A percentile compares a stretch with the other conserved stretches of the same genome.
Evolutionary conservation across 2,113 vertebrate species (phyloP).

Genomic region (Phrynosoma platyrhinos): DNA sequence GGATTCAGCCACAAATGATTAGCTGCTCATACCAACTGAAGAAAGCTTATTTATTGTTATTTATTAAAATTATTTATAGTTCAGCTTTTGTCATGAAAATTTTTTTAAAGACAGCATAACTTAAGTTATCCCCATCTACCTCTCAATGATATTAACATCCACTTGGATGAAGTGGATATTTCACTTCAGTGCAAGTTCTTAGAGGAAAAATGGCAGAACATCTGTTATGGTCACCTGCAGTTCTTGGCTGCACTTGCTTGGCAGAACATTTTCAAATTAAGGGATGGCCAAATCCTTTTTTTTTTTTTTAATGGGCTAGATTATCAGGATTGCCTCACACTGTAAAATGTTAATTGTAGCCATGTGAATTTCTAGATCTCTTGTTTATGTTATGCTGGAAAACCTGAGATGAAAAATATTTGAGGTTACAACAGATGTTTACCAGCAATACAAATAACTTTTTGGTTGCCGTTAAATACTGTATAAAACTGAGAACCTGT

Average conservation of each 20-base stretch:
- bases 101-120: neutral
- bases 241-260: neutral
- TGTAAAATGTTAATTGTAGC: conserved; percentile 7
- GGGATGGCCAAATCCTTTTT: neutral
- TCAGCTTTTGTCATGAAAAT: neutral
- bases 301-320: neutral
- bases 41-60: neutral
- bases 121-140: neutral
- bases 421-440: neutral
- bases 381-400: neutral
- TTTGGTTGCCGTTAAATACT: neutral
- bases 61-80: neutral
- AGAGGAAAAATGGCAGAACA: neutral
- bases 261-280: conserved; percentile 13
- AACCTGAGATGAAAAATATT: conserved; percentile 1
- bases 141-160: neutral
- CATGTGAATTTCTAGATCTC: neutral
- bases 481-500: neutral
- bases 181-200: neutral
- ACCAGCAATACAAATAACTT: neutral
- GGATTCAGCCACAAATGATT: neutral
- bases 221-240: conserved; percentile 22
- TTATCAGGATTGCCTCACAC: neutral
- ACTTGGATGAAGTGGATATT: neutral
- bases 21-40: neutral